Percentiles rank a stretch among this genome's conserved stretches.
phyloP scores from a whole-genome alignment of 1,140 invertebrate species.

The Drosophila eugracilis region DNA sequence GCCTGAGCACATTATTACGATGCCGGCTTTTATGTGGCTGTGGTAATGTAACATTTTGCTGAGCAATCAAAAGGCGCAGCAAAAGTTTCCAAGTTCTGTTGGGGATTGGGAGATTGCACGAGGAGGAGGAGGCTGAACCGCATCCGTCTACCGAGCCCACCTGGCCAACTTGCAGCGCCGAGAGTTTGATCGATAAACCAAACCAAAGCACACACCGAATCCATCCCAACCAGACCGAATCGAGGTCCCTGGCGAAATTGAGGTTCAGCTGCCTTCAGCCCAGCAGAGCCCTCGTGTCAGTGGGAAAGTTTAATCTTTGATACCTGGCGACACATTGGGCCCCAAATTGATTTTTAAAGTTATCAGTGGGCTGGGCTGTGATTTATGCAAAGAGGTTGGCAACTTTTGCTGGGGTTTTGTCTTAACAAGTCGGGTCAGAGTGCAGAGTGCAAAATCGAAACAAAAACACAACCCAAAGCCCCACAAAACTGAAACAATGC shows the following conservation, averaged over 20 bases:
- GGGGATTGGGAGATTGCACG: constrained; percentile 1
- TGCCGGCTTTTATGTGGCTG: constrained; percentile 46
- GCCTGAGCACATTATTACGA: constrained; percentile 38
- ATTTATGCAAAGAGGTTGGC: constrained; percentile 54
- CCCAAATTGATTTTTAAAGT: constrained; percentile 60
- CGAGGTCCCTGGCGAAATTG: constrained; percentile 42
- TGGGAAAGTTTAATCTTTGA: constrained; percentile 48
- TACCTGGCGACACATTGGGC: constrained; percentile 53
- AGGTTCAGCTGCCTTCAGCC: constrained; percentile 10
- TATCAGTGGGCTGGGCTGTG: constrained; percentile 32
- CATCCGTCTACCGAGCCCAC: constrained; percentile 31
- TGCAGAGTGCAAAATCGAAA: constrained; percentile 51
- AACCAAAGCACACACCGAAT: background rate
- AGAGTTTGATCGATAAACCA: constrained; percentile 60
- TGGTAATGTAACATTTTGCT: constrained; percentile 63
- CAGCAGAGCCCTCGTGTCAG: constrained; percentile 25
- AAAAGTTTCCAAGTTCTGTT: constrained; percentile 23
- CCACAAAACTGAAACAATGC: constrained; percentile 31
- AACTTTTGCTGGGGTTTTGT: constrained; percentile 40
- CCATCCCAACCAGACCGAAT: constrained; percentile 4
- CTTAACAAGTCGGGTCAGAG: constrained; percentile 35
- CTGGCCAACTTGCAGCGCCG: constrained; percentile 48
- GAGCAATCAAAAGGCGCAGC: constrained; percentile 58
- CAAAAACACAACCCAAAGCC: constrained; percentile 42
- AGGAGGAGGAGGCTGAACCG: constrained; percentile 18